Conservation (phyloP, 2,113 vertebrate genomes). For the Rhynchomys soricoides region DNA sequence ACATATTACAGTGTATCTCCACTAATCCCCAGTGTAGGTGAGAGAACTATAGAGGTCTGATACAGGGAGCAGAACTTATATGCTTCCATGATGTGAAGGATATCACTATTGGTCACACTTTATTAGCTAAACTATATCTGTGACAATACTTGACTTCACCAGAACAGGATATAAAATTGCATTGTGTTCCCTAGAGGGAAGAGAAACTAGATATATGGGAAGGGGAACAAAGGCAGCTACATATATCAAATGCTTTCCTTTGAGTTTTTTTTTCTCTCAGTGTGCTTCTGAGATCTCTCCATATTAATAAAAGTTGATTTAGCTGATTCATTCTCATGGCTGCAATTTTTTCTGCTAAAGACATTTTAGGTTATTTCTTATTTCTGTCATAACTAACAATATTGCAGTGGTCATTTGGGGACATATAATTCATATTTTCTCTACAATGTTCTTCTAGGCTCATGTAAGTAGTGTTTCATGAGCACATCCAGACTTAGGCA, state of each 20-base stretch:
- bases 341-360: background rate
- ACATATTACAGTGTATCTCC: background rate
- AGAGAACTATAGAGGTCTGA: background rate
- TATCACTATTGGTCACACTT: background rate
- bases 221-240: background rate
- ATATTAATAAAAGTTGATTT: background rate
- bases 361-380: conserved; percentile 12
- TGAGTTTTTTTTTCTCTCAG: background rate
- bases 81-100: background rate
- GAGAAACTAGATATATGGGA: background rate
- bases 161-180: background rate
- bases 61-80: background rate
- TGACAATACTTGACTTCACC: background rate
- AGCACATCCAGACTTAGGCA: background rate
- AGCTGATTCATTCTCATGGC: background rate
- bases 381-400: conserved; percentile 45
- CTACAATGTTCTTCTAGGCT: background rate
- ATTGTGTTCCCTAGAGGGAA: background rate
- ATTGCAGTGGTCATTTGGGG: conserved; percentile 20
- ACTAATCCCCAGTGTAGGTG: background rate
- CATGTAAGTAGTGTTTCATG: conserved; percentile 53
- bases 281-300: background rate
- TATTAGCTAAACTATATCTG: background rate
- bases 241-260: background rate
- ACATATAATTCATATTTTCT: conserved; percentile 30